Conservation (phyloP, 2,113 vertebrate species). For the Amphiprion ocellaris region DNA sequence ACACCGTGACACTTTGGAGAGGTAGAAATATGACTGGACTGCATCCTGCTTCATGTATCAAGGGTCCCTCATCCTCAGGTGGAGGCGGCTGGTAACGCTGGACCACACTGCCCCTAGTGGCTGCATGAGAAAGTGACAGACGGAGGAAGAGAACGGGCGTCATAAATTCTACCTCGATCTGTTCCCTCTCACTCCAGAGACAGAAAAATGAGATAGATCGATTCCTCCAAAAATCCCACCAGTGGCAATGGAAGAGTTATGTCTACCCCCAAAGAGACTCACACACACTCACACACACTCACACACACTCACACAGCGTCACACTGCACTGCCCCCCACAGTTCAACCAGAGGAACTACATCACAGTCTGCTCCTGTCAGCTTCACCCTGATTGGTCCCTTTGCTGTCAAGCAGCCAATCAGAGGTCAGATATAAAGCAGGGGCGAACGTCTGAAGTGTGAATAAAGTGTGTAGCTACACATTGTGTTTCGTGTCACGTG, state of each 20-base stretch:
- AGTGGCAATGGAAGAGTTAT: constrained; percentile 38
- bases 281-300: constrained; percentile 1
- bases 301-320: constrained; percentile 11
- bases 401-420: constrained; percentile 1
- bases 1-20: neutral
- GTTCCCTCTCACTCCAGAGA: constrained; percentile 39
- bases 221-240: constrained; percentile 45
- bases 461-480: neutral
- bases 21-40: constrained; percentile 43
- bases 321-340: constrained; percentile 58
- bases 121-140: neutral
- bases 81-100: constrained; percentile 15
- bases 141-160: neutral
- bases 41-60: constrained; percentile 32
- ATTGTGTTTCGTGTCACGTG: neutral
- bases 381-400: neutral
- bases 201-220: constrained; percentile 57
- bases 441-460: neutral
- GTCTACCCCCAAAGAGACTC: constrained; percentile 5
- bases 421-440: neutral
- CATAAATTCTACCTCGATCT: constrained; percentile 46
- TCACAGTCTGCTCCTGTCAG: neutral
- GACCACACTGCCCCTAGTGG: constrained; percentile 61
- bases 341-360: constrained; percentile 20
- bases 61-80: neutral